phyloP scores from a whole-genome alignment of 1,140 invertebrate species.

The Druon quercuslanigerum region DNA sequence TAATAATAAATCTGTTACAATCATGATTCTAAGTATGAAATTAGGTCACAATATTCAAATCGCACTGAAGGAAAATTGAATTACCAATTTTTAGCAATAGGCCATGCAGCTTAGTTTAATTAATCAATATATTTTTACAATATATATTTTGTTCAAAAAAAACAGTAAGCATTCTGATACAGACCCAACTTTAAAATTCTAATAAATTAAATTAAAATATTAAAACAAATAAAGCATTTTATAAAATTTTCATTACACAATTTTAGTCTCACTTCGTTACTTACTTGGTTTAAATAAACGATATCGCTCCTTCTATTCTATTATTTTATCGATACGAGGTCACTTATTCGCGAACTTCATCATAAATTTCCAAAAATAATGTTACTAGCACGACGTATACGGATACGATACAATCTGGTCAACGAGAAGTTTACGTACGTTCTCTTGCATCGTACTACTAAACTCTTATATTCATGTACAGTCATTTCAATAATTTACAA shows the following conservation, averaged over 20 bases:
- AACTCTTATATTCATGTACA: neutral
- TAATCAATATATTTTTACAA: too few species aligned
- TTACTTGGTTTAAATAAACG: neutral
- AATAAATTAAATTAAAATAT: neutral
- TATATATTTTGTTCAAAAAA: too few species aligned
- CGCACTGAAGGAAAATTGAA: too few species aligned
- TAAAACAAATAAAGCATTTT: neutral
- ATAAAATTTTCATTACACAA: neutral
- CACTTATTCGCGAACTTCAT: conserved; percentile 3
- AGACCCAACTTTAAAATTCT: too few species aligned
- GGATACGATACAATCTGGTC: neutral
- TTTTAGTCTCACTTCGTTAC: neutral
- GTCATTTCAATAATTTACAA: neutral
- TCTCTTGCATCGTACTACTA: neutral
- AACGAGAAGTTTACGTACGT: conserved; percentile 4
- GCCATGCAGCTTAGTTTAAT: too few species aligned
- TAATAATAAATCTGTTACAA: too few species aligned
- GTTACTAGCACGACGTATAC: neutral
- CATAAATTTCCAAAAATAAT: conserved; percentile 14
- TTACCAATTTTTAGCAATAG: too few species aligned
- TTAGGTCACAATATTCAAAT: too few species aligned
- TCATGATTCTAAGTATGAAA: too few species aligned
- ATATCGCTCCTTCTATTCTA: conserved; percentile 6
- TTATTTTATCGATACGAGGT: conserved; percentile 4
- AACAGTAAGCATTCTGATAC: too few species aligned